These are phyloP conservation scores for Cephus pulcher DNA, from an alignment of 2,888 invertebrate species.

Conservation along the genomic window DNA sequence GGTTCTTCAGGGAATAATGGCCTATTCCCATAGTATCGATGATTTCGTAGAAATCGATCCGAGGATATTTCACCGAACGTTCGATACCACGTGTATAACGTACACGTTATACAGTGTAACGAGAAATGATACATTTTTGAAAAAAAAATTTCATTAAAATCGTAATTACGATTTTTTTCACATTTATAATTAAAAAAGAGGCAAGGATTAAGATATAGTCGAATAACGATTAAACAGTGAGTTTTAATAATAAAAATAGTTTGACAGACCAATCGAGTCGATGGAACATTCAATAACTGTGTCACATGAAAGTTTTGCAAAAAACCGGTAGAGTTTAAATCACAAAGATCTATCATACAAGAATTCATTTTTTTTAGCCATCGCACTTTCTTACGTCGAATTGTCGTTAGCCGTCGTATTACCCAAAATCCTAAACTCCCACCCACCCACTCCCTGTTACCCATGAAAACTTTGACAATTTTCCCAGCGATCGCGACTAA, in stretches of 20 bases:
- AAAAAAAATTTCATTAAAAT: too few species aligned
- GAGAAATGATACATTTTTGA: too few species aligned
- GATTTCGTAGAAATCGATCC: conserved; percentile 17
- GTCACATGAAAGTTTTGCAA: conserved; percentile 49
- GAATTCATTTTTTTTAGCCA: not conserved
- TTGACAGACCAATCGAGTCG: conserved; percentile 55
- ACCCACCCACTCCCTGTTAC: not conserved
- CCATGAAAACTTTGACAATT: not conserved
- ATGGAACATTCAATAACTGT: conserved; percentile 49
- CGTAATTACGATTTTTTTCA: too few species aligned
- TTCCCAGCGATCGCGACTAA: not conserved
- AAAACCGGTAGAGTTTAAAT: conserved; percentile 34
- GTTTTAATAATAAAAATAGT: conserved; percentile 66
- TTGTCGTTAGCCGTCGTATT: too few species aligned
- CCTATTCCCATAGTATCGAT: conserved; percentile 11
- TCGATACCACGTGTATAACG: too few species aligned
- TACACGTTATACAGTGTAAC: too few species aligned
- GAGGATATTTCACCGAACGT: not conserved
- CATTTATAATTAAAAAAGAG: too few species aligned
- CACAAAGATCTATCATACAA: conserved; percentile 22
- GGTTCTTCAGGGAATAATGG: conserved; percentile 30
- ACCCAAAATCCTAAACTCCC: not conserved
- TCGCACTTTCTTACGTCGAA: not conserved
- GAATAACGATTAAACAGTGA: conserved; percentile 63
- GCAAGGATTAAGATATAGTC: too few species aligned